These are phyloP conservation scores for Drosophila novamexicana DNA, from an alignment of 1,140 invertebrate genomes.

Conservation along the genomic window DNA sequence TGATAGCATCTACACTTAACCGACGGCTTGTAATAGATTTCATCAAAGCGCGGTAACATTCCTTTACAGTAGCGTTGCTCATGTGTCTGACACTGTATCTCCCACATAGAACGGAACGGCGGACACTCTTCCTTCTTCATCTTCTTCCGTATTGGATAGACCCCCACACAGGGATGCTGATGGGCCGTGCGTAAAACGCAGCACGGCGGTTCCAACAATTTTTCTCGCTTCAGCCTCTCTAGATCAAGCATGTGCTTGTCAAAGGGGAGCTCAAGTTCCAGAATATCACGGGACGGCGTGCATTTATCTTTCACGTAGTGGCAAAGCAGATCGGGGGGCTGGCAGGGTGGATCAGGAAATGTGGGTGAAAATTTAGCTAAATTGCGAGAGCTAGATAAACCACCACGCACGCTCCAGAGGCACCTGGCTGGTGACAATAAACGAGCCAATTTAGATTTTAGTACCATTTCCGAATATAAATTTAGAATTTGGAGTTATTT, in stretches of 20 bases:
- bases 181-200: conserved; percentile 22
- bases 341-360: conserved; percentile 29
- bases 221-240: neutral
- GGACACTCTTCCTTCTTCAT: neutral
- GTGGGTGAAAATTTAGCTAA: neutral
- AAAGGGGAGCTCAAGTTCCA: conserved; percentile 24
- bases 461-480: conserved; percentile 2
- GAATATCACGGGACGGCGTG: neutral
- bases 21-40: conserved; percentile 49
- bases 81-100: neutral
- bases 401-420: neutral
- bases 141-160: neutral
- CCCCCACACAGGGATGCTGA: conserved; percentile 11
- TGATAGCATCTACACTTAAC: conserved; percentile 33
- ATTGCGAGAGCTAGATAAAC: neutral
- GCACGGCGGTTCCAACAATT: conserved; percentile 6
- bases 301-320: conserved; percentile 9
- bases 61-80: conserved; percentile 33
- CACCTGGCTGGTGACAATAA: neutral
- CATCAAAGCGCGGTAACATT: conserved; percentile 55
- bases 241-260: conserved; percentile 17
- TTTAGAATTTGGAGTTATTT: conserved; percentile 19
- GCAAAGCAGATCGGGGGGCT: conserved; percentile 4
- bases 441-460: neutral
- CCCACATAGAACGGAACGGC: conserved; percentile 60